Base-by-base conservation (phyloP, 1,140 invertebrate genomes). In the Druon quercuslanigerum region DNA sequence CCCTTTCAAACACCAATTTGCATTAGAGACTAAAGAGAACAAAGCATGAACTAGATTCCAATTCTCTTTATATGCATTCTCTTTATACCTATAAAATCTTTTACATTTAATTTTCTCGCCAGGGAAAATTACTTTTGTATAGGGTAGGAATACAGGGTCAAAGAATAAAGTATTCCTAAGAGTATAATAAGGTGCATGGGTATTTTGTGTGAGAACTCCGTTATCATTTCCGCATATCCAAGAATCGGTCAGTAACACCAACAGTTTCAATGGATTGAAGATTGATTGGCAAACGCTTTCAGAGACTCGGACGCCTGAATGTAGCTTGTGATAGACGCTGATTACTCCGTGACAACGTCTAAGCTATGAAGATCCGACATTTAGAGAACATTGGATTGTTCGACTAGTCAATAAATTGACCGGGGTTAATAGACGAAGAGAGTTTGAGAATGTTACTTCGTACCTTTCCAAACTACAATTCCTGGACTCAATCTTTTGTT, bases 371-470 rank as follows among this genome's bases (percentile, higher is more conserved):
- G 71, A 72, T 72, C 70, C 50, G 79, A 82, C 81, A 76, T 86
- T 86, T 85, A 74, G 79, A 84, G 81, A 82, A 52, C 80, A 75
- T 75, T 17, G 52, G 80, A 81, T 76, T 74, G 79, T 83, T 76
- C 71, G 50, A n/a, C 76, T 71, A 57, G 56, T 83, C 84, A 79
- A 87, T 86, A 86, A 86, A 87, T 83, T 86, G 77, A 79, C 75
- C 83, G 78, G 71, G 84, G 83, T 83, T 87, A 87, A 85, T 84
- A 85, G 77, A 79, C 84, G 83, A 60, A 73, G 20, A 73, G 76
- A 75, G 72, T 78, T 76, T 74, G 74, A 56, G 76, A 70, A 70
- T 76, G 74, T 77, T 60, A 40, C 60, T 80, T 70, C 16, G 8
- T 54, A 33, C 40, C 40, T 46, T 46, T 46, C 40, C 40, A 46